Percentiles rank a stretch among this genome's conserved stretches.
Conservation (phyloP, 2,113 vertebrate species). For the Condylura cristata region DNA sequence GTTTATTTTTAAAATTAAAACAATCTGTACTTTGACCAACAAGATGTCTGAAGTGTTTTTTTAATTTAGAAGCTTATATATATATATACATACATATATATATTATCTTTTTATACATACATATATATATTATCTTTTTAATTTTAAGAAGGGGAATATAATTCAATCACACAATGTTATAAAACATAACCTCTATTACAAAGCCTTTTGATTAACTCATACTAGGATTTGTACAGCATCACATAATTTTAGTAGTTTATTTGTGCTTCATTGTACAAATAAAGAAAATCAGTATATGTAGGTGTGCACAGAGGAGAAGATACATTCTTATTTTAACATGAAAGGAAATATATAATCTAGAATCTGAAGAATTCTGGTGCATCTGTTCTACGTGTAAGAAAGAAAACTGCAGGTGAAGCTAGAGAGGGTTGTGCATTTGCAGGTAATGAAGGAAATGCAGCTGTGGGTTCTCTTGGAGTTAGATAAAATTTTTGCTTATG, state of each 20-base stretch:
- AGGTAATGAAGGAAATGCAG: neutral
- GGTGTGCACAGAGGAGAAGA: neutral
- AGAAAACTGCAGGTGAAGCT: neutral
- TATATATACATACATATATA: too few relatives aligned
- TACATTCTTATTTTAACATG: neutral
- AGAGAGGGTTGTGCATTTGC: neutral
- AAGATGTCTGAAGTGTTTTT: neutral
- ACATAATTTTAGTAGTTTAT: neutral
- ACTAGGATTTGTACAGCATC: neutral
- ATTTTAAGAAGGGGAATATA: neutral
- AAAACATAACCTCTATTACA: neutral
- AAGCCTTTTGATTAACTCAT: neutral
- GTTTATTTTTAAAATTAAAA: slow-evolving; percentile 45
- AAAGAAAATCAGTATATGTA: neutral
- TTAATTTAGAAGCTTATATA: neutral
- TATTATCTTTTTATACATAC: slow-evolving; percentile 8
- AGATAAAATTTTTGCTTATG: neutral
- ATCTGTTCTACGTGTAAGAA: neutral
- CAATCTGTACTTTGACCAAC: neutral
- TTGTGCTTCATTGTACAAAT: neutral
- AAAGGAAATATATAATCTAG: slow-evolving; percentile 10
- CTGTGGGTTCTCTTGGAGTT: neutral
- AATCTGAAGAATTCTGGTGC: neutral
- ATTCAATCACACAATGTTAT: neutral
- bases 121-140: neutral